These are phyloP conservation scores for Ardeotis arabs DNA, from an alignment of 2,113 vertebrate genomes.

Conservation along the genomic window DNA sequence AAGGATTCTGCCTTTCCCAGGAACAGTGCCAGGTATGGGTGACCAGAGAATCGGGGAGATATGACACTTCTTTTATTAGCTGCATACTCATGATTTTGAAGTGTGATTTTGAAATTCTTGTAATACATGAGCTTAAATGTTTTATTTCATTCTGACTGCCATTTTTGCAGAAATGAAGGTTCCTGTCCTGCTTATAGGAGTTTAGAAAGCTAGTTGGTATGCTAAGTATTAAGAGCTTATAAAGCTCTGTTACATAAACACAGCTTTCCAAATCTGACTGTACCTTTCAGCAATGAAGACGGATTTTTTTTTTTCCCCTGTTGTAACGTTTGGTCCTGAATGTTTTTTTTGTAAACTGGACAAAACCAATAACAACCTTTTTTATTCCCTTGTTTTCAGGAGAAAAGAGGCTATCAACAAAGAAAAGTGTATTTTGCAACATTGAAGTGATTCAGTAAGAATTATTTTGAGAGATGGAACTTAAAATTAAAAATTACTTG, in stretches of 20 bases:
- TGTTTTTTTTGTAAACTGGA: not conserved
- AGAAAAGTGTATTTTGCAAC: not conserved
- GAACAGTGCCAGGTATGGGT: not conserved
- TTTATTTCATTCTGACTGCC: not conserved
- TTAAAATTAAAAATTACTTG: not conserved
- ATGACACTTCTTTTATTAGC: not conserved
- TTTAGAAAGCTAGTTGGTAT: not conserved
- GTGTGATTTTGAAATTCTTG: not conserved
- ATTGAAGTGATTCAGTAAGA: not conserved
- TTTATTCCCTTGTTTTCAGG: not conserved
- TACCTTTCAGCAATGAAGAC: not conserved
- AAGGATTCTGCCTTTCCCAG: not conserved
- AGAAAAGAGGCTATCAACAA: not conserved
- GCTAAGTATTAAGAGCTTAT: not conserved
- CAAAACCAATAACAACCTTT: not conserved
- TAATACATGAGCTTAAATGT: not conserved
- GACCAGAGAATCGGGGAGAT: not conserved
- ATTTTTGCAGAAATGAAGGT: not conserved
- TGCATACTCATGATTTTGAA: not conserved
- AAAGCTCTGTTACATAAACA: not conserved
- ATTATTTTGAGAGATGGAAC: not conserved
- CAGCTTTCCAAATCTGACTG: not conserved
- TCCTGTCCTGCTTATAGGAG: not conserved
- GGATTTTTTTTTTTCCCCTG: rapidly evolving
- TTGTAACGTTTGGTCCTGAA: not conserved